Percentiles rank a stretch among this genome's conserved stretches.
These are phyloP conservation scores for Prietella phreatophila DNA, from an alignment of 2,113 vertebrate genomes.

Conservation along the genomic window DNA sequence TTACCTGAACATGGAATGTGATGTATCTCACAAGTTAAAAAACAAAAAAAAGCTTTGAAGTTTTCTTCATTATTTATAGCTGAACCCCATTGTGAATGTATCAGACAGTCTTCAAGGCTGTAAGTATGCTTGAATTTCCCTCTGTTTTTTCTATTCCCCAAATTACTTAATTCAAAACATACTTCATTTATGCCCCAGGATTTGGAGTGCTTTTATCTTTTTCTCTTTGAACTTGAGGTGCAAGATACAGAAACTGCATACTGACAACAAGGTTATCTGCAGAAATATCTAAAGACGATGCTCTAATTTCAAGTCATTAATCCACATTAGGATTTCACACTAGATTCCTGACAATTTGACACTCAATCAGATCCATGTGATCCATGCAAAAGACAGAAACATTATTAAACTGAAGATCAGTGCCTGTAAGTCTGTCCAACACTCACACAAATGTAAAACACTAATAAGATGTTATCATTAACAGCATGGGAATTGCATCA, in stretches of 20 bases:
- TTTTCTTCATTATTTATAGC: conserved; percentile 18
- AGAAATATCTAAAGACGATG: neutral
- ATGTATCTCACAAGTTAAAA: neutral
- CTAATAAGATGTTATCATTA: conserved; percentile 44
- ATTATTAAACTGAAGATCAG: conserved; percentile 5
- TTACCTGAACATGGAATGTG: neutral
- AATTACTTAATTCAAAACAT: neutral
- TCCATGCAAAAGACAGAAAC: neutral
- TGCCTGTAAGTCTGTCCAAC: neutral
- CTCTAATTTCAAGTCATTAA: neutral
- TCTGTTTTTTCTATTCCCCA: neutral
- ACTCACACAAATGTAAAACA: conserved; percentile 7
- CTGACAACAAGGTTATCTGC: neutral
- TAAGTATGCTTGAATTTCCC: neutral
- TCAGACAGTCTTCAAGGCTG: neutral
- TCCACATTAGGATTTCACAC: neutral
- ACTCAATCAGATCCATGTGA: neutral
- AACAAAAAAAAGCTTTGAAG: neutral
- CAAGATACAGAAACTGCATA: neutral
- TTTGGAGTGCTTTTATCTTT: neutral
- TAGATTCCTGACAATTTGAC: conserved; percentile 7
- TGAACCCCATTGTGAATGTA: neutral
- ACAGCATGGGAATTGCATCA: conserved; percentile 35
- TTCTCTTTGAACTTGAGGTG: neutral
- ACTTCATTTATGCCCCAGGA: conserved; percentile 2